phyloP scores from a whole-genome alignment of 2,888 invertebrate genomes.

The Morpho achilles region DNA sequence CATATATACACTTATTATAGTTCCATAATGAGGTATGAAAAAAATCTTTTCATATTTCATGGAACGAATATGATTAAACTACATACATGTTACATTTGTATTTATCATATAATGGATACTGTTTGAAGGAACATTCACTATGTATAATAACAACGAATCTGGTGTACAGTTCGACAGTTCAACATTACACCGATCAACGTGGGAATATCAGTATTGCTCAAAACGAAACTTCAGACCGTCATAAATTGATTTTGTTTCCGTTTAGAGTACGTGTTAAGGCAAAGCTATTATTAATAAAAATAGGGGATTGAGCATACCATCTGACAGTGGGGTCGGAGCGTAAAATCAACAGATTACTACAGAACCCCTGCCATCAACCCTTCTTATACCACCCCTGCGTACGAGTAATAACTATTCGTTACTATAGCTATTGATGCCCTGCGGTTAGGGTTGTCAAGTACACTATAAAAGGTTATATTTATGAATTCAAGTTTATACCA shows the following conservation, averaged over 20 bases:
- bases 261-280: conserved; percentile 67
- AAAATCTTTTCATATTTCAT: too few relatives aligned
- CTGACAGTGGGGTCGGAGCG: conserved; percentile 50
- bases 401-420: conserved; percentile 65
- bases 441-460: conserved; percentile 62
- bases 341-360: conserved; percentile 77
- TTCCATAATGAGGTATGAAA: too few relatives aligned
- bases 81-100: too few relatives aligned
- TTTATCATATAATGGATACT: too few relatives aligned
- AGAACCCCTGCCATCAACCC: conserved; percentile 52
- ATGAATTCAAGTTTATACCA: conserved; percentile 25
- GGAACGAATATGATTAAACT: too few relatives aligned
- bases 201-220: conserved; percentile 24
- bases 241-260: conserved; percentile 47
- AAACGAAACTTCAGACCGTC: conserved; percentile 37
- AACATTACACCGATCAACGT: conserved; percentile 9
- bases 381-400: conserved; percentile 53
- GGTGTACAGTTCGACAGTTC: background rate
- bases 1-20: too few relatives aligned
- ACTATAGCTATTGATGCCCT: conserved; percentile 64
- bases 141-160: background rate
- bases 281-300: conserved; percentile 64
- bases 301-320: conserved; percentile 51
- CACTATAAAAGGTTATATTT: conserved; percentile 32
- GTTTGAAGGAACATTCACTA: too few relatives aligned